A percentile compares a stretch with the other conserved stretches of the same genome.
Conservation (phyloP, 2,888 invertebrate genomes). For the Lasioglossum morio region DNA sequence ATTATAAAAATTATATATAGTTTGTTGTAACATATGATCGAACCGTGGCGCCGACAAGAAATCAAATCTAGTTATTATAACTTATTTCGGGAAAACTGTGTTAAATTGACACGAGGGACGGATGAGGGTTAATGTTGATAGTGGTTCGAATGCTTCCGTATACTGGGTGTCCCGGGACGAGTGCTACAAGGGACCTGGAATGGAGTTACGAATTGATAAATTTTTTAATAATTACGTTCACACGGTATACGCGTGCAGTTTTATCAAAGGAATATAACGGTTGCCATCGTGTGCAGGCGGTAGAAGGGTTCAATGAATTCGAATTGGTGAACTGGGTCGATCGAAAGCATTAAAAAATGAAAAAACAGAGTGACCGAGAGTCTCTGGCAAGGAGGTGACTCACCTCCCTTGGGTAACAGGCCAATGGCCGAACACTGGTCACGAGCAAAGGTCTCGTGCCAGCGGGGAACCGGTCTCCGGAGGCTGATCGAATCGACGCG, state of each 20-base stretch:
- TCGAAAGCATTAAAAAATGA: neutral
- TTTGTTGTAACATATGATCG: too few relatives aligned
- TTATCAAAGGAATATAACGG: neutral
- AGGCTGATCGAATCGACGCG: constrained; percentile 44
- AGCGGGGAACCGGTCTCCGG: constrained; percentile 63
- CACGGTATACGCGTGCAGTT: neutral
- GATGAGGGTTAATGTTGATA: neutral
- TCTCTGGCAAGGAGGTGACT: neutral
- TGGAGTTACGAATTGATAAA: neutral
- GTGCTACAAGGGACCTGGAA: neutral
- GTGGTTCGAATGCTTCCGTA: neutral
- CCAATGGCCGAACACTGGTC: neutral
- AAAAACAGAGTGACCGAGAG: neutral
- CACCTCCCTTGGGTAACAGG: neutral
- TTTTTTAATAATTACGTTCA: neutral
- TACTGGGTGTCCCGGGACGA: neutral
- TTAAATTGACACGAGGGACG: too few relatives aligned
- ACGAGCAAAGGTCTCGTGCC: constrained; percentile 47
- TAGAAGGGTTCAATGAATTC: neutral
- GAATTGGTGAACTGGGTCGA: neutral
- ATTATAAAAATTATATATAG: too few relatives aligned
- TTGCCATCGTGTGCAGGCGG: neutral
- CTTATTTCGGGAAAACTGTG: too few relatives aligned
- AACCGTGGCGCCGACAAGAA: too few relatives aligned
- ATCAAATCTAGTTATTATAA: too few relatives aligned